Conservation (phyloP, 2,113 vertebrate species). For the Neomonachus schauinslandi region DNA sequence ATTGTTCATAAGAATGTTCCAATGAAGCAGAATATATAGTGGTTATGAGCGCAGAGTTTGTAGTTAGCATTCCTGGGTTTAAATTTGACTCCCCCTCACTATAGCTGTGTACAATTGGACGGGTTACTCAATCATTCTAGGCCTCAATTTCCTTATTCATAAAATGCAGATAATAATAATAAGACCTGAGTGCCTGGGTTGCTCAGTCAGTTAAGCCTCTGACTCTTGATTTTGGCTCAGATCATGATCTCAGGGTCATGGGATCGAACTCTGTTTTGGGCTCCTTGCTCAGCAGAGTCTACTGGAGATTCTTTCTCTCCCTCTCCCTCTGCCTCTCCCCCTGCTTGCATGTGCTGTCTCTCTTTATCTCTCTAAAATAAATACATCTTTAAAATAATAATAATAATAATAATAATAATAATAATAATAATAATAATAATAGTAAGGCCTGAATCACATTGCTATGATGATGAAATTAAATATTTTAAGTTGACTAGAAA, state of each 20-base stretch:
- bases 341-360: neutral
- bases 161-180: neutral
- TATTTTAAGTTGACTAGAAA: neutral
- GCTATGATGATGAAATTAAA: neutral
- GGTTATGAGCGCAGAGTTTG: neutral
- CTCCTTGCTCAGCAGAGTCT: neutral
- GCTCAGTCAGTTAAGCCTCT: neutral
- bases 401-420: neutral
- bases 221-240: neutral
- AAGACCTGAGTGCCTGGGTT: neutral
- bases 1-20: rapidly evolving
- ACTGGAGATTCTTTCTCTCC: neutral
- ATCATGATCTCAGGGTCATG: neutral
- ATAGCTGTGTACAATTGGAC: rapidly evolving
- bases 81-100: neutral
- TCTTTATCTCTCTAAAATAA: neutral
- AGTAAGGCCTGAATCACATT: too few species aligned
- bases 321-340: neutral
- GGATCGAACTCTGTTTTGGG: neutral
- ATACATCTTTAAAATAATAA: neutral
- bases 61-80: neutral
- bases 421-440: neutral
- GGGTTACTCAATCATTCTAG: neutral
- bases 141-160: neutral
- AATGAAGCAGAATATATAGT: neutral